These are phyloP conservation scores for Apis dorsata DNA, from an alignment of 1,140 invertebrate genomes.

Conservation along the genomic window DNA sequence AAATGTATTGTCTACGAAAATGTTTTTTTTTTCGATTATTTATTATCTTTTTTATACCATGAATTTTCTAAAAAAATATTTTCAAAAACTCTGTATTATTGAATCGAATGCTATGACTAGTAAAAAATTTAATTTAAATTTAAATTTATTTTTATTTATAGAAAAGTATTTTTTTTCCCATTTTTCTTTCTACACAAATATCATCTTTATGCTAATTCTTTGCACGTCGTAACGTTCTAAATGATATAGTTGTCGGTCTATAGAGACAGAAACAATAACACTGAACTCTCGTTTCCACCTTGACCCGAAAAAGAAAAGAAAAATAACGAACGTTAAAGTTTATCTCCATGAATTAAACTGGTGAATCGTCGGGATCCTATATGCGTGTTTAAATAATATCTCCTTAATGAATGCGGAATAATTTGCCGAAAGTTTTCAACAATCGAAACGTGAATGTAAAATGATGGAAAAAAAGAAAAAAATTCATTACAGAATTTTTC, in stretches of 20 bases:
- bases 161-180: neutral
- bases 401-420: neutral
- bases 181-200: neutral
- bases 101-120: too few relatives aligned
- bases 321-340: conserved; percentile 9
- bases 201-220: conserved; percentile 9
- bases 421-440: neutral
- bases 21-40: too few relatives aligned
- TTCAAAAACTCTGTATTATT: too few relatives aligned
- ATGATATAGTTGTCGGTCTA: conserved; percentile 1
- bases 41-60: too few relatives aligned
- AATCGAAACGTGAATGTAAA: neutral
- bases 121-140: neutral
- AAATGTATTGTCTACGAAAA: too few relatives aligned
- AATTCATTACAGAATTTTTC: neutral
- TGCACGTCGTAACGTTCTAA: neutral
- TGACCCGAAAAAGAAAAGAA: neutral
- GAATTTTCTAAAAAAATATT: too few relatives aligned
- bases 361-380: conserved; percentile 9
- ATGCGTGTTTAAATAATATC: conserved; percentile 6
- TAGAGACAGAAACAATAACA: conserved; percentile 10
- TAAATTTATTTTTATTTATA: neutral
- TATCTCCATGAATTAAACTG: neutral
- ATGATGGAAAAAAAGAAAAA: neutral
- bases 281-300: neutral